These are phyloP conservation scores for Lanistes nyassanus DNA, from an alignment of 1,140 invertebrate species.

Conservation along the genomic window DNA sequence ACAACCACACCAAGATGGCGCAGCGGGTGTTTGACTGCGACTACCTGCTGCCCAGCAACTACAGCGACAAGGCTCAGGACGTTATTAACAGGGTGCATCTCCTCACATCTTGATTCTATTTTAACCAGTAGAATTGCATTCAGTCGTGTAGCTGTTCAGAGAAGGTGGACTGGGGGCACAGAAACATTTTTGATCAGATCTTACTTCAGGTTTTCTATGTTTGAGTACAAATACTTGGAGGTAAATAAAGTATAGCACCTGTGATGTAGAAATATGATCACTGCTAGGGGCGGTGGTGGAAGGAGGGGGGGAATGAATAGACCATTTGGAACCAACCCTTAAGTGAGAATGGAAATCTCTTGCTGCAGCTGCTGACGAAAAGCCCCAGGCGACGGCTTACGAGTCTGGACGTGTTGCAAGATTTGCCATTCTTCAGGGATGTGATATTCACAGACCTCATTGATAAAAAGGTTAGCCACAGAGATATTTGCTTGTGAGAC, in stretches of 20 bases:
- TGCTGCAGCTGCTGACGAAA: constrained; percentile 54
- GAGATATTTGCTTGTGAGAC: too few relatives aligned
- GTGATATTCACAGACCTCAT: constrained; percentile 51
- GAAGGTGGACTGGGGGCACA: neutral
- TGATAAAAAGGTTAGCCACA: constrained; percentile 48
- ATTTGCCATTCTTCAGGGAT: constrained; percentile 51
- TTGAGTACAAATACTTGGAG: too few relatives aligned
- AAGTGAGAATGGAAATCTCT: too few relatives aligned
- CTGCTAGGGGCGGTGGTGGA: too few relatives aligned
- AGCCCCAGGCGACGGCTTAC: constrained; percentile 47
- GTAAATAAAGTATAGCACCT: too few relatives aligned
- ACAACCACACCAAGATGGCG: constrained; percentile 63
- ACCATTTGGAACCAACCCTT: too few relatives aligned
- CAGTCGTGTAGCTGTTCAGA: neutral
- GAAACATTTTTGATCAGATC: neutral
- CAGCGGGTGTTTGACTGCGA: constrained; percentile 59
- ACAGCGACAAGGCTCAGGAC: constrained; percentile 53
- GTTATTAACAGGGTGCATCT: constrained; percentile 53
- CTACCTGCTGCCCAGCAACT: constrained; percentile 54
- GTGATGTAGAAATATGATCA: too few relatives aligned
- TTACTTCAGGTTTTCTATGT: too few relatives aligned
- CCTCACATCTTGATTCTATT: neutral
- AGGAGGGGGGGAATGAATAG: too few relatives aligned
- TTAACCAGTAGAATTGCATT: neutral
- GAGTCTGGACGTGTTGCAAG: constrained; percentile 47